These are phyloP conservation scores for Eleutherodactylus coqui DNA, from an alignment of 2,797 vertebrate genomes.

Conservation along the genomic window DNA sequence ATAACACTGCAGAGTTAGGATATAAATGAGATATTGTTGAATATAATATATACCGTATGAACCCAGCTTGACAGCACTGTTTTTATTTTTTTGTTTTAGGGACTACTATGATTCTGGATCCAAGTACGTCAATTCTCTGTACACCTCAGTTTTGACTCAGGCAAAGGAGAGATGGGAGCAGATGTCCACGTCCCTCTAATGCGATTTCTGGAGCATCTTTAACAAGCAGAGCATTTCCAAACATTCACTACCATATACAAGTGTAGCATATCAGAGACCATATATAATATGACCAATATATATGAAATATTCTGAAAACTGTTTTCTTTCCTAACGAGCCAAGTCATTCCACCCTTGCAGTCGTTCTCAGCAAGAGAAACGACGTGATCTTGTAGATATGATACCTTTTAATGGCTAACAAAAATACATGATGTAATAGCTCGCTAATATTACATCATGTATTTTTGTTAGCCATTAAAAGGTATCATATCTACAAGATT, in stretches of 20 bases:
- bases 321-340: neutral
- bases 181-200: slow-evolving; percentile 41
- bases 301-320: too few species aligned
- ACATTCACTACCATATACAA: neutral
- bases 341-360: neutral
- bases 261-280: too few species aligned
- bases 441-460: too few species aligned
- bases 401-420: too few species aligned
- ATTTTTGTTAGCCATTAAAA: too few species aligned
- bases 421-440: too few species aligned
- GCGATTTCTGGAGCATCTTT: neutral
- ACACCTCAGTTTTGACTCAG: slow-evolving; percentile 2
- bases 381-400: too few species aligned
- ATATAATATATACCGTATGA: too few species aligned
- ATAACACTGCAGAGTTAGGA: neutral
- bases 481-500: too few species aligned
- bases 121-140: neutral
- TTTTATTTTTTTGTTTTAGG: neutral
- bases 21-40: too few species aligned
- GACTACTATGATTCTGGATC: slow-evolving; percentile 30
- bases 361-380: too few species aligned
- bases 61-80: neutral
- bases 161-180: slow-evolving; percentile 33
- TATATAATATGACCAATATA: too few species aligned
- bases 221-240: neutral